phyloP scores from a whole-genome alignment of 1,140 invertebrate genomes.

The Hetaerina americana region DNA sequence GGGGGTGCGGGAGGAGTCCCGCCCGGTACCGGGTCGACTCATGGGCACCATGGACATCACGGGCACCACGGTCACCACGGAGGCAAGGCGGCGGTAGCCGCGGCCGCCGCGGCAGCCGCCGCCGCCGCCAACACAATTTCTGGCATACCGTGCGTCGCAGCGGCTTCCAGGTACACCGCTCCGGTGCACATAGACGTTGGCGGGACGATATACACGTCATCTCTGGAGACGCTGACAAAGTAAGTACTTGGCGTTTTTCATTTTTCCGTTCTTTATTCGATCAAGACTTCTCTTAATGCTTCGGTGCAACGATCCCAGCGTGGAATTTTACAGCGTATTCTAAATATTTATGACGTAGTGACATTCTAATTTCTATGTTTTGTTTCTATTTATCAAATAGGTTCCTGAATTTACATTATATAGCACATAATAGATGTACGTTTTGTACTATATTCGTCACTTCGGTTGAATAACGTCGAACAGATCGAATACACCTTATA shows the following conservation, averaged over 20 bases:
- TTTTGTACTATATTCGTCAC: too few relatives aligned
- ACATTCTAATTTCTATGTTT: too few relatives aligned
- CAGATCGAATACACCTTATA: too few relatives aligned
- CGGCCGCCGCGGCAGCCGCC: constrained; percentile 29
- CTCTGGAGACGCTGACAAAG: constrained; percentile 89
- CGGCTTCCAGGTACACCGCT: constrained; percentile 80
- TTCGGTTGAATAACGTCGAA: too few relatives aligned
- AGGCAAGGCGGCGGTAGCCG: neutral
- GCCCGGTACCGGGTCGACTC: neutral
- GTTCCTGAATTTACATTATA: too few relatives aligned
- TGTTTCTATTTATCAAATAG: too few relatives aligned
- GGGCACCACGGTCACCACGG: constrained; percentile 2
- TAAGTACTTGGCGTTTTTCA: too few relatives aligned
- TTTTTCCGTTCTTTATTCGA: constrained; percentile 15
- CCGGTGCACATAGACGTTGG: constrained; percentile 96
- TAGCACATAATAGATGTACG: too few relatives aligned
- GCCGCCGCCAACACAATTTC: constrained; percentile 46
- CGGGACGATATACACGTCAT: constrained; percentile 91
- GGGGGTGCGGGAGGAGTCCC: neutral
- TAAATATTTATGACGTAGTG: too few relatives aligned
- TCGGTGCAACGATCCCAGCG: too few relatives aligned
- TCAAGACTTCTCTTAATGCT: too few relatives aligned
- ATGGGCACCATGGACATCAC: constrained; percentile 17
- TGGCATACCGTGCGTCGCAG: constrained; percentile 84
- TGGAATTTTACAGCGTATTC: too few relatives aligned